Evolutionary conservation across 2,797 vertebrate species (phyloP).

Genomic region (Schizopygopsis malacanthus): DNA sequence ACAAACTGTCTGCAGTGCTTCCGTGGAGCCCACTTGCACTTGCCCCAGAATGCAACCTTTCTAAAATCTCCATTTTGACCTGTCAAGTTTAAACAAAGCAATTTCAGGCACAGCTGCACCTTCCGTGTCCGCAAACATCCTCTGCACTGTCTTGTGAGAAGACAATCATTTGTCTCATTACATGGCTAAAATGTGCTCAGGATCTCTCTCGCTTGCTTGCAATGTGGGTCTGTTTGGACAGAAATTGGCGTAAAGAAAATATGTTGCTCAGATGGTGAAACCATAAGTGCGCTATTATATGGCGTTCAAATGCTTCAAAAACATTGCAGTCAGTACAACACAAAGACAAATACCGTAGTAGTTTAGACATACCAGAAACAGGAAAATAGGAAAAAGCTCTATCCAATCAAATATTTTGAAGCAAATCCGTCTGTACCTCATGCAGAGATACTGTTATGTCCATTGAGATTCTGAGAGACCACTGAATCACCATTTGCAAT

Average conservation of each 20-base stretch:
- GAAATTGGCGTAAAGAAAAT: conserved; percentile 27
- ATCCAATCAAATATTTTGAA: background rate
- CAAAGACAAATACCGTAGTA: background rate
- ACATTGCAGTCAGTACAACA: background rate
- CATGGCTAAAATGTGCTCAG: conserved; percentile 71
- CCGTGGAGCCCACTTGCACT: conserved; percentile 47
- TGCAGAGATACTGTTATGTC: background rate
- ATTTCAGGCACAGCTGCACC: conserved; percentile 80
- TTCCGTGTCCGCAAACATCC: conserved; percentile 69
- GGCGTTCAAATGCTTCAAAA: conserved; percentile 7
- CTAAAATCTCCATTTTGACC: conserved; percentile 73
- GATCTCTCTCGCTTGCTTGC: conserved; percentile 58
- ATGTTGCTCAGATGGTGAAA: conserved; percentile 29
- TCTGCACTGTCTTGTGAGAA: conserved; percentile 73
- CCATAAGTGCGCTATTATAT: conserved; percentile 12
- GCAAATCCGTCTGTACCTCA: background rate
- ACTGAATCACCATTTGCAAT: conserved; percentile 5
- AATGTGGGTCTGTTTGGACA: conserved; percentile 16
- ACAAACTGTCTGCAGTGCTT: conserved; percentile 44
- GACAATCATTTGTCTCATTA: conserved; percentile 81
- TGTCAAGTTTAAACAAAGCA: conserved; percentile 83
- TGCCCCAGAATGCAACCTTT: conserved; percentile 65
- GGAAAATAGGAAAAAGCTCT: background rate
- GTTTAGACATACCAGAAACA: background rate
- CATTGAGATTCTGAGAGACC: conserved; percentile 2